Conservation (phyloP, 1,140 invertebrate species). For the Cydia splendana region DNA sequence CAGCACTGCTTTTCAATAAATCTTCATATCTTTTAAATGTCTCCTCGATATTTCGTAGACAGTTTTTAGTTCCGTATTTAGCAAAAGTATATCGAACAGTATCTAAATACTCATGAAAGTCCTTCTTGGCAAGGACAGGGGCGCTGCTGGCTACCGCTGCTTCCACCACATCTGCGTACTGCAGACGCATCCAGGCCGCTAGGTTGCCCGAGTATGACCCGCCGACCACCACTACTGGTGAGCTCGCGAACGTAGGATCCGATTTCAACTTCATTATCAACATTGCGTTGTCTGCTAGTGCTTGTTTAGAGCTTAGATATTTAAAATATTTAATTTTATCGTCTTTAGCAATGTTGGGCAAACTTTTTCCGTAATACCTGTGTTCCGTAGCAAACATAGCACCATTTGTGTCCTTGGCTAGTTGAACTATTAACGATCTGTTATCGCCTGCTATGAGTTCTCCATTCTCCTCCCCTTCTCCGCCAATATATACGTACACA, state of each 20-base stretch:
- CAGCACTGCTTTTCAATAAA: constrained; percentile 14
- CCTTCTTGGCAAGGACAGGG: constrained; percentile 82
- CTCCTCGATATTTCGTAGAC: constrained; percentile 20
- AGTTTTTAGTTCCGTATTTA: constrained; percentile 21
- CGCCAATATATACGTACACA: constrained; percentile 83
- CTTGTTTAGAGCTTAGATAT: constrained; percentile 84
- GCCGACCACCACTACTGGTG: constrained; percentile 83
- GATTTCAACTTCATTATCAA: constrained; percentile 81
- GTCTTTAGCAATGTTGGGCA: constrained; percentile 80
- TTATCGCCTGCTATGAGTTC: constrained; percentile 37
- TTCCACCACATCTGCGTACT: constrained; percentile 86
- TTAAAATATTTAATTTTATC: constrained; percentile 78
- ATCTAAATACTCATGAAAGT: constrained; percentile 73
- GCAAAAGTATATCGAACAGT: constrained; percentile 18
- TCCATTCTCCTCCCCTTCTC: constrained; percentile 51
- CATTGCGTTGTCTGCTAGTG: constrained; percentile 84
- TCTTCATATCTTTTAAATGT: constrained; percentile 14
- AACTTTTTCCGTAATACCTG: constrained; percentile 88
- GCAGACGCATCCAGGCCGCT: constrained; percentile 85
- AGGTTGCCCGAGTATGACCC: constrained; percentile 88
- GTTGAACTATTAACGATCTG: constrained; percentile 34
- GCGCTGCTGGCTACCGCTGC: constrained; percentile 85
- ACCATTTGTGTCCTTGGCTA: constrained; percentile 58
- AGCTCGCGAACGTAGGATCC: constrained; percentile 50
- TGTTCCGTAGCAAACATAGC: constrained; percentile 82